A percentile compares a stretch with the other conserved stretches of the same genome.
Conservation (phyloP, 1,140 invertebrate genomes). For the Heterodera schachtii region DNA sequence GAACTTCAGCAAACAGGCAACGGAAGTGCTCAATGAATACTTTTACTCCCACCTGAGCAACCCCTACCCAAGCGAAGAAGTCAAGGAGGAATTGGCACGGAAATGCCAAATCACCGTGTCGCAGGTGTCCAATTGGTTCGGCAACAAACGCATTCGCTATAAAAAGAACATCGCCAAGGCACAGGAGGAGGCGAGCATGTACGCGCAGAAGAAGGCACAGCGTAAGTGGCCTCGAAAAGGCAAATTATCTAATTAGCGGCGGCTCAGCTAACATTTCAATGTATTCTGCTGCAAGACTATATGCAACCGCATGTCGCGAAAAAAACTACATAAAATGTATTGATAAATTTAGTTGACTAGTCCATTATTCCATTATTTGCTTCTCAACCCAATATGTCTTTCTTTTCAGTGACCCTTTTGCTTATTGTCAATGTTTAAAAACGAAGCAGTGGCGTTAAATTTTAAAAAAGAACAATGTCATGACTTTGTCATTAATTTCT, state of each 20-base stretch:
- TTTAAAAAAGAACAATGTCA: too few species aligned
- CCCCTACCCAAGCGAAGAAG: constrained; percentile 99
- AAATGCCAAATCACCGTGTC: constrained; percentile 99
- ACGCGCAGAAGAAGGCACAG: constrained; percentile 88
- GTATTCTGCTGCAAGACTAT: too few species aligned
- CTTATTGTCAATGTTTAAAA: not conserved
- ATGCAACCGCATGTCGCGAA: too few species aligned
- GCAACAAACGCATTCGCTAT: constrained; percentile 99
- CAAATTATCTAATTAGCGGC: too few species aligned
- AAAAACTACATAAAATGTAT: too few species aligned
- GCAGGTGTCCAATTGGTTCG: constrained; percentile 87
- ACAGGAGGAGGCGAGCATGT: constrained; percentile 98
- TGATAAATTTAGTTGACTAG: too few species aligned
- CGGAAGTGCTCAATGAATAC: constrained; percentile 96
- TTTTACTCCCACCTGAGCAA: constrained; percentile 70
- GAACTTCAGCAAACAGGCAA: constrained; percentile 99
- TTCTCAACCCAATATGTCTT: too few species aligned
- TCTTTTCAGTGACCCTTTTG: too few species aligned
- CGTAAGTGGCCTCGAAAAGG: constrained; percentile 3
- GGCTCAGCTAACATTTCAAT: too few species aligned
- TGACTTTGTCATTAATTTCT: too few species aligned
- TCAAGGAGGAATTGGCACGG: constrained; percentile 97
- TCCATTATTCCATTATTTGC: too few species aligned
- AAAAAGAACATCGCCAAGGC: constrained; percentile 99
- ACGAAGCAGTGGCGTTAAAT: not conserved